A percentile compares a stretch with the other conserved stretches of the same genome.
These are phyloP conservation scores for Platalea minor DNA, from an alignment of 2,797 vertebrate species.

Conservation along the genomic window DNA sequence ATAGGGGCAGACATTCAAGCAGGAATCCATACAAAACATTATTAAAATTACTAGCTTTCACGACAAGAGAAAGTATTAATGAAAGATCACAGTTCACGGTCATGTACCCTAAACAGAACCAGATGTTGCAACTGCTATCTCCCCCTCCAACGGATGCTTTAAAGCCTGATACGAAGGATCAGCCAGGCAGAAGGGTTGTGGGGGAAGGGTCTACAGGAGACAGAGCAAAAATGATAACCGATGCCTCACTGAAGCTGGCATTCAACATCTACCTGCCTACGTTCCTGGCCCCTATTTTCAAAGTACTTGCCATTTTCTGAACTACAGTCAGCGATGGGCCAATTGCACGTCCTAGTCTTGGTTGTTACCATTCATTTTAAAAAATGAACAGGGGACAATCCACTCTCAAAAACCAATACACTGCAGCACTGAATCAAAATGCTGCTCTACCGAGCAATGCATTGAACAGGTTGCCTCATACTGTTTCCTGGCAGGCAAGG, in stretches of 20 bases:
- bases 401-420: background rate
- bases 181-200: background rate
- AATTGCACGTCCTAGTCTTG: background rate
- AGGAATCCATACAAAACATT: background rate
- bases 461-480: background rate
- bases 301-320: background rate
- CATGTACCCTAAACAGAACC: background rate
- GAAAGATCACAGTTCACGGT: background rate
- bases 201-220: background rate
- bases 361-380: background rate
- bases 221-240: background rate
- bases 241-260: background rate
- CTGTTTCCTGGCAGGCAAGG: background rate
- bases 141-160: background rate
- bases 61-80: background rate
- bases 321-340: background rate
- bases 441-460: background rate
- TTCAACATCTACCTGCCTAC: accelerated
- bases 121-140: background rate
- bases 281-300: background rate
- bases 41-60: background rate
- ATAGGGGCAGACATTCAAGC: background rate
- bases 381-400: background rate
- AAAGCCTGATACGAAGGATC: background rate
- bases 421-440: background rate